phyloP scores from a whole-genome alignment of 2,113 vertebrate species.

The Columbina picui region DNA sequence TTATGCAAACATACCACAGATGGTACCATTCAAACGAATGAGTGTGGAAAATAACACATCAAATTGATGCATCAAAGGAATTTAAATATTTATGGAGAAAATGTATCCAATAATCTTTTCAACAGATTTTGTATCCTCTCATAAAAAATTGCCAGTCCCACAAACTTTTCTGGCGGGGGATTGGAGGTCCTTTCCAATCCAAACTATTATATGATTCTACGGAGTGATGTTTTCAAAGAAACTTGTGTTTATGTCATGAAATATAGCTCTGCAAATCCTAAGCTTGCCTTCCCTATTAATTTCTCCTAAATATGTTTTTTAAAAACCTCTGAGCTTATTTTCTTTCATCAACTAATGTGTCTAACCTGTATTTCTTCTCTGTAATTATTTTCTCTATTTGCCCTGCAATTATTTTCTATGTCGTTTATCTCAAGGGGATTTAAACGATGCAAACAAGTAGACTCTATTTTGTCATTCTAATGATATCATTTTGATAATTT shows the following conservation, averaged over 20 bases:
- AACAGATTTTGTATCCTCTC: background rate
- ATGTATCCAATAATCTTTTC: background rate
- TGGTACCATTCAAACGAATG: background rate
- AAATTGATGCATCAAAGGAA: background rate
- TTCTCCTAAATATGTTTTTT: background rate
- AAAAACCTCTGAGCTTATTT: background rate
- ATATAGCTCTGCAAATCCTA: background rate
- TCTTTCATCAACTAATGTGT: background rate
- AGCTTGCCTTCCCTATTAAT: background rate
- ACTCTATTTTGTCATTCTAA: background rate
- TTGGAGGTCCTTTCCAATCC: background rate
- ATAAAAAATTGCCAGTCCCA: background rate
- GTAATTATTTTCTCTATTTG: background rate
- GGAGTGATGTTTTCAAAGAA: background rate
- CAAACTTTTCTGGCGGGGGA: background rate
- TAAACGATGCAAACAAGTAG: background rate
- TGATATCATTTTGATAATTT: background rate
- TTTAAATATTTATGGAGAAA: background rate
- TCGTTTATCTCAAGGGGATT: background rate
- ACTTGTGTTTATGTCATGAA: background rate
- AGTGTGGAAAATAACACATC: background rate
- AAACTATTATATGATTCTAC: too few species aligned
- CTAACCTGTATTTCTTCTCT: background rate
- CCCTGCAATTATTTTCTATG: background rate
- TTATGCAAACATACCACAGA: conserved; percentile 1